Evolutionary conservation across 2,797 vertebrate genomes (phyloP), one percentile per base, ranked within the genome.

Genomic region (Glossophaga mutica): DNA sequence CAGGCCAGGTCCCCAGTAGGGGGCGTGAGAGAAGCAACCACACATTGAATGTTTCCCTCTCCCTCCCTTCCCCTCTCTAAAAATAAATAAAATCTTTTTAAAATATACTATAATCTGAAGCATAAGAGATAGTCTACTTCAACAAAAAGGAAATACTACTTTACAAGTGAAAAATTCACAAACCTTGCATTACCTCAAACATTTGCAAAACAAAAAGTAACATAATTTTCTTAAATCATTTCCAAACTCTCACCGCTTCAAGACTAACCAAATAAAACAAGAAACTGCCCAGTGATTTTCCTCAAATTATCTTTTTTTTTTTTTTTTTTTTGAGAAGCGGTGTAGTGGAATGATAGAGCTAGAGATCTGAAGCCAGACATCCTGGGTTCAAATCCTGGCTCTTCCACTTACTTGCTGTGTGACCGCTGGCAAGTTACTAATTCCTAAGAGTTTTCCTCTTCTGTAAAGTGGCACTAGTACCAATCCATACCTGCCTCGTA

Each of bases 211-310:
- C 21, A 77, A 70, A 81, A 92, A 59, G 21, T 22, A 57, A 78
- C 24, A 90, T 55, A 94, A 52, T 77, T 92, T 86, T 89, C 79
- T 96, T 71, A 88, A 90, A 22, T 10, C 15, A 78, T 84, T 96
- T 93, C 44, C 22, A 79, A 92, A 79, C 14, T 79, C 12, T 84
- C 52, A 84, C 29, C 90, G 34, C 73, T 37, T 83, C 8, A 50
- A 70, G 18, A 93, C 15, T 71, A 86, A 34, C 48, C 46, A 86
- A 46, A 48, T 34, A 73, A 87, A 88, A 42, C 34, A 73, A 68
- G 65, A 81, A 85, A 79, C 15, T 71, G 29, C 55, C 62, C 50
- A 19, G 0, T 42, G 48, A 68, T 67, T 52, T 89, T 4, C 46
- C 59, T 90, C 50, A 82, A 34, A 87, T 86, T 73, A 57, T 34